A percentile compares a stretch with the other conserved stretches of the same genome.
Conservation (phyloP, 1,140 invertebrate species). For the Babylonia areolata region DNA sequence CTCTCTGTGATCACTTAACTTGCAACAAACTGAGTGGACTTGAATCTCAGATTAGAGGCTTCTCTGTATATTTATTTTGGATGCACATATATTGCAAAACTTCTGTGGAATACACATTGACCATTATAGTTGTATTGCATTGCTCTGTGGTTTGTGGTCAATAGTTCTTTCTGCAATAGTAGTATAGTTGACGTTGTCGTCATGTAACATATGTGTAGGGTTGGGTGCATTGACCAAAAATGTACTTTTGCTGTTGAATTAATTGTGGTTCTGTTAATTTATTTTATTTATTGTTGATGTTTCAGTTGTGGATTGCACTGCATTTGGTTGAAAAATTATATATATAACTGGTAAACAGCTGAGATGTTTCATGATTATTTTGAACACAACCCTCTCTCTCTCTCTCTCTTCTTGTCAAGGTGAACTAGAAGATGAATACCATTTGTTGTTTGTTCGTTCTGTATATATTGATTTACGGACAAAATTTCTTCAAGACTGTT, state of each 20-base stretch:
- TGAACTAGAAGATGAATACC: no score
- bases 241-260: not conserved
- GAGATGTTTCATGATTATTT: no score
- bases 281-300: not conserved
- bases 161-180: not conserved
- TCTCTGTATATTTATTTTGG: not conserved
- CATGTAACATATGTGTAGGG: no score
- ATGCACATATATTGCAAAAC: no score
- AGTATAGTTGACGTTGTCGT: not conserved
- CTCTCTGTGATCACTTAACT: not conserved
- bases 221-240: no score
- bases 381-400: no score
- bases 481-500: no score
- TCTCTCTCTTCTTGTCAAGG: not conserved
- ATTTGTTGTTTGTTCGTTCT: no score
- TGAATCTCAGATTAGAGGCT: not conserved
- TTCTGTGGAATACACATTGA: no score
- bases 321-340: not conserved
- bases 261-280: not conserved
- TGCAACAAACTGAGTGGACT: no score
- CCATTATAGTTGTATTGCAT: no score
- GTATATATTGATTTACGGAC: no score
- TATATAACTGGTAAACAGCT: not conserved
- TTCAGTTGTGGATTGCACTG: not conserved
- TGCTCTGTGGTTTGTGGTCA: not conserved